Percentiles rank a stretch among this genome's conserved stretches.
Evolutionary conservation across 2,888 invertebrate genomes (phyloP).

Genomic region (Thymelicus sylvestris): DNA sequence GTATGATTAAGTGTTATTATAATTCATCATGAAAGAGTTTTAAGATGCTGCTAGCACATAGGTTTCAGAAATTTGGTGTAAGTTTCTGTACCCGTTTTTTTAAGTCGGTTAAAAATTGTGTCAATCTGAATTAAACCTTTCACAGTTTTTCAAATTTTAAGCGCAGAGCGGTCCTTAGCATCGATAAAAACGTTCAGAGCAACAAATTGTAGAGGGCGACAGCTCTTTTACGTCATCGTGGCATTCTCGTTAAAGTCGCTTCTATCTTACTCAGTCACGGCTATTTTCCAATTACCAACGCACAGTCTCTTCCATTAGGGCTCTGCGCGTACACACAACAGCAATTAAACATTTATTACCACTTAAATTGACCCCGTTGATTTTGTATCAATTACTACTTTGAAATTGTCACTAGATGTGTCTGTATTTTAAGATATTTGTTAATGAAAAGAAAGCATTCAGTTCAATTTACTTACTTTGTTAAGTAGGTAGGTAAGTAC

Average conservation of each 20-base stretch:
- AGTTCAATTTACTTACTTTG: no score
- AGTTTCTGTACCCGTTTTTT: no score
- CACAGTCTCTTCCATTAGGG: conserved; percentile 53
- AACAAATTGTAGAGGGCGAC: conserved; percentile 1
- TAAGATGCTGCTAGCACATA: no score
- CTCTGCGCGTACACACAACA: conserved; percentile 54
- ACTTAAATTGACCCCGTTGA: conserved; percentile 58
- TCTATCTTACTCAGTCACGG: conserved; percentile 34
- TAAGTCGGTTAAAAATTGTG: no score
- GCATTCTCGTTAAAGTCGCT: conserved; percentile 27
- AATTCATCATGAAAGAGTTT: no score
- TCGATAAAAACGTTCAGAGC: background rate
- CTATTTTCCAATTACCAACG: conserved; percentile 52
- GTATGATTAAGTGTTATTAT: no score
- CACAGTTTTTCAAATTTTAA: no score
- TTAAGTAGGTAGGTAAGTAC: no score
- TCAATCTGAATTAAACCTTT: no score
- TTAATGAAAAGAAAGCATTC: no score
- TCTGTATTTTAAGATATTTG: background rate
- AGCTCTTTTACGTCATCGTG: conserved; percentile 3
- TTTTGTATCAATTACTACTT: conserved; percentile 40
- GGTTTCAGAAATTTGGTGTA: no score
- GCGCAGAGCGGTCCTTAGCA: background rate
- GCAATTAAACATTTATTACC: conserved; percentile 64
- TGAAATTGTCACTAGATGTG: conserved; percentile 14